Percentiles rank a stretch among this genome's conserved stretches.
Evolutionary conservation across 2,888 invertebrate species (phyloP).

Genomic region (Thera obeliscata): DNA sequence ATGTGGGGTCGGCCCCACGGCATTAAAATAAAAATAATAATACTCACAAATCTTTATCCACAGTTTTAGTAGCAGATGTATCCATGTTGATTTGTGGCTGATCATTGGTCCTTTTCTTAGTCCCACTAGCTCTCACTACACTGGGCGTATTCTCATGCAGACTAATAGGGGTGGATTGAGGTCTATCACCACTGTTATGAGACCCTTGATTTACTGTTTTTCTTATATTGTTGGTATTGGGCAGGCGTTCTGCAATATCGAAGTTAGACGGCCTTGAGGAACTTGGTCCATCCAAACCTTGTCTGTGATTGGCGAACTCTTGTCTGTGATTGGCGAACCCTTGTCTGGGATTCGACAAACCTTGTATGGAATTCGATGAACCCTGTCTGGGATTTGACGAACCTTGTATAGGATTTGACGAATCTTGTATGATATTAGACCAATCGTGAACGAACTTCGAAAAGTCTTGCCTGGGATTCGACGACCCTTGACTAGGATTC

Average conservation of each 20-base stretch:
- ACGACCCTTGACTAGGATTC: not conserved
- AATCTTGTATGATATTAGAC: not conserved
- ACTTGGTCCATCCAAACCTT: constrained; percentile 8
- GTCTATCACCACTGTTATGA: constrained; percentile 22
- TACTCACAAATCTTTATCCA: constrained; percentile 64
- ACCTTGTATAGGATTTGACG: not conserved
- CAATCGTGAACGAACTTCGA: not conserved
- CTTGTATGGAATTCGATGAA: constrained; percentile 1
- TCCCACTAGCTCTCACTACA: constrained; percentile 33
- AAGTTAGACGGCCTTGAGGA: constrained; percentile 22
- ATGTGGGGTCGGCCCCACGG: too few species aligned
- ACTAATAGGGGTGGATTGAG: constrained; percentile 10
- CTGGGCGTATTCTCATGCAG: constrained; percentile 15
- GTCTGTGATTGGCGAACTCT: constrained; percentile 1
- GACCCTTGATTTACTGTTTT: constrained; percentile 25
- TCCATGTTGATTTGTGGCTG: constrained; percentile 73
- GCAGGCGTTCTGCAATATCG: constrained; percentile 25
- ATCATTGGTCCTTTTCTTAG: constrained; percentile 70
- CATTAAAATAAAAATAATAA: not conserved
- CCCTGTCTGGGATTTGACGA: not conserved
- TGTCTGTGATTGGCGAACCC: constrained; percentile 9
- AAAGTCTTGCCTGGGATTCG: not conserved
- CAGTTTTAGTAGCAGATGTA: constrained; percentile 56
- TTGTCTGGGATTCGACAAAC: constrained; percentile 3
- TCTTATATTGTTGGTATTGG: constrained; percentile 10